Conservation (phyloP, 2,797 vertebrate genomes). For the Crocodylus rhombifer region DNA sequence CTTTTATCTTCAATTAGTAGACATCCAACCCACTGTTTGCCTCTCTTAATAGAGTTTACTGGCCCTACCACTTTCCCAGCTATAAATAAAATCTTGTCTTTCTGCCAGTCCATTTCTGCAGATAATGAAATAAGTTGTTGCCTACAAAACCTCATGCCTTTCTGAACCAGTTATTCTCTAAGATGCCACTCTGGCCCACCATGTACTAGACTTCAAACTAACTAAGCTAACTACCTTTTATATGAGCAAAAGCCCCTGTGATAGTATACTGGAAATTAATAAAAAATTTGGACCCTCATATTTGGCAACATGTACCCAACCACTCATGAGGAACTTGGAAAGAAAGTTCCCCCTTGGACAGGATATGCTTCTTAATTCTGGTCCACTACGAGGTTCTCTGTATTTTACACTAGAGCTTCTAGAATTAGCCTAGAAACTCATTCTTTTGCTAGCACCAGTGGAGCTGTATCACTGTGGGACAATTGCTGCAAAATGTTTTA, state of each 20-base stretch:
- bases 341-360: background rate
- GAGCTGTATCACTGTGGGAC: background rate
- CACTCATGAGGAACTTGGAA: background rate
- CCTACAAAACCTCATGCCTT: no score
- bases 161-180: no score
- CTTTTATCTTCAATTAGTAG: no score
- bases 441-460: accelerated
- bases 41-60: no score
- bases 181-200: no score
- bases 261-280: background rate
- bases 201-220: no score
- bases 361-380: background rate
- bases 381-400: background rate
- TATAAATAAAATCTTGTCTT: no score
- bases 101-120: no score
- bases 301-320: background rate
- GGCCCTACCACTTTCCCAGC: no score
- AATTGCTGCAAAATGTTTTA: background rate
- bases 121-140: no score
- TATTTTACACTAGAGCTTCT: accelerated
- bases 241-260: background rate
- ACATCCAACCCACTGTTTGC: no score
- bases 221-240: background rate
- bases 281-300: background rate
- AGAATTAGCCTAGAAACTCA: background rate